Evolutionary conservation across 2,797 vertebrate species (phyloP), one percentile per base, ranked within the genome.

Genomic region (Melanotaenia parkinsoni): DNA sequence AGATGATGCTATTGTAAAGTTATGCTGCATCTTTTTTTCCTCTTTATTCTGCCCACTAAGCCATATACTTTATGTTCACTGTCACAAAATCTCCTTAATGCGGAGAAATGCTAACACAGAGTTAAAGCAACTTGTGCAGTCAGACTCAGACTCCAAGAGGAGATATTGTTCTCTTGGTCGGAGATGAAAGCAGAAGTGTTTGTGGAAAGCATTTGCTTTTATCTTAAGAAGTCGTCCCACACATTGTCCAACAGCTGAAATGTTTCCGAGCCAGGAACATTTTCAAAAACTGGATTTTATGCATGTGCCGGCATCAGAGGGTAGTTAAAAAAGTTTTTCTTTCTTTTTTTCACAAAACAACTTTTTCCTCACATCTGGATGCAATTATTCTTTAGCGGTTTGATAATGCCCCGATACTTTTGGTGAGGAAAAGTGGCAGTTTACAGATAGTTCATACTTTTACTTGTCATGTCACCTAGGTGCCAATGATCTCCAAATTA

Each of bases 281-380:
- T 85, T 81, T 86, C 40, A 84, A 80, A 85, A 80, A 83, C 74
- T 82, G 74, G 80, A 88, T 88, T 87, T 91, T 86, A 82, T 88
- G 84, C 86, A 77, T 82, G 82, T 87, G 76, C 67, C 75, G 83
- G 84, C 88, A 91, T 94, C 91, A 93, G 91, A 93, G 85, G 69
- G 38, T 63, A 68, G 77, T 81, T 87, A 47, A 76, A 77, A 83
- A 35, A 16, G 58, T 59, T 50, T 50, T 67, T 20, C 54, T 9
- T 54, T 40, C 60, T 9, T 51, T 58, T 40, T 58, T 37, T 37
- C 70, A 33, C 80, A 73, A 30, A 73, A 83, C 79, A 78, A 86
- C 79, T 89, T 85, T 90, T 81, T 86, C 75, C 54, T 83, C 67
- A 90, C 90, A 95, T 95, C 94, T 96, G 96, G 93, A 92, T 80